These are phyloP conservation scores for Gnatocerus cornutus DNA, from an alignment of 2,888 invertebrate genomes.

Conservation along the genomic window DNA sequence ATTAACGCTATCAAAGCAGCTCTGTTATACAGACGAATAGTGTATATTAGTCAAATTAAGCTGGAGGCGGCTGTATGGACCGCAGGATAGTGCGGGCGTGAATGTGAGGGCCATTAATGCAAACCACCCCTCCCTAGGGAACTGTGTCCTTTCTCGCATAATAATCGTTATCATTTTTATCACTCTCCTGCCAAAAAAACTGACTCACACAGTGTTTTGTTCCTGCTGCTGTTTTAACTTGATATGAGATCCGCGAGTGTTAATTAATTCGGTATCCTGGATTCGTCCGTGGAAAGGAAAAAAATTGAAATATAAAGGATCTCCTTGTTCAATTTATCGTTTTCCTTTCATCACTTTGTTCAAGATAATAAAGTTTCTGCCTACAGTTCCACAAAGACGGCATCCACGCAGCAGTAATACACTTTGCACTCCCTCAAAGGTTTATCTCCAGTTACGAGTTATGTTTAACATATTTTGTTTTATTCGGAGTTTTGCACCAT, in stretches of 20 bases:
- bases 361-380: conserved; percentile 39
- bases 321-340: conserved; percentile 41
- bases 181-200: conserved; percentile 39
- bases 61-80: conserved; percentile 56
- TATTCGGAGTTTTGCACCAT: conserved; percentile 29
- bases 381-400: conserved; percentile 36
- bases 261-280: not conserved
- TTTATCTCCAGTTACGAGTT: conserved; percentile 34
- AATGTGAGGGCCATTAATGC: conserved; percentile 56
- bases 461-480: conserved; percentile 33
- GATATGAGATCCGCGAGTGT: not conserved
- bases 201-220: conserved; percentile 30
- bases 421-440: conserved; percentile 41
- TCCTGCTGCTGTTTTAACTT: too few species aligned
- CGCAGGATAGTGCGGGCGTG: conserved; percentile 54
- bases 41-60: conserved; percentile 61
- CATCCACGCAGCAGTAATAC: conserved; percentile 32
- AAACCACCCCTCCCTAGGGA: conserved; percentile 48
- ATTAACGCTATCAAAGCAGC: conserved; percentile 52
- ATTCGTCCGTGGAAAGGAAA: conserved; percentile 15
- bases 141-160: conserved; percentile 44
- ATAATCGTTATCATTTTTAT: conserved; percentile 52
- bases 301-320: conserved; percentile 20
- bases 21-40: conserved; percentile 53
- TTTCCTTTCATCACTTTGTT: conserved; percentile 42